Percentiles rank a stretch among this genome's conserved stretches.
phyloP scores from a whole-genome alignment of 2,113 vertebrate genomes.

The Xyrauchen texanus region DNA sequence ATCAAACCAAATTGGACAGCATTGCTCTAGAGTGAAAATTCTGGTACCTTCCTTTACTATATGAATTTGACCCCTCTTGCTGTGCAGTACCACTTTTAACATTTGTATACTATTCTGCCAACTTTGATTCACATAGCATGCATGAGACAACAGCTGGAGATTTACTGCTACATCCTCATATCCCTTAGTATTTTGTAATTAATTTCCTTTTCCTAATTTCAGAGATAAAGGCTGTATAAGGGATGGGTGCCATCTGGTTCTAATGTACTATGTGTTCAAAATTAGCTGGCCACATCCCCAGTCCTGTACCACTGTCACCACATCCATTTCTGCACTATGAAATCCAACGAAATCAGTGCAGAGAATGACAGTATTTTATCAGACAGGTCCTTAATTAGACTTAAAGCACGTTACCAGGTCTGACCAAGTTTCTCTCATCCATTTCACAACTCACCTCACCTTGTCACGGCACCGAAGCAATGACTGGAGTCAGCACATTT shows the following conservation, averaged over 20 bases:
- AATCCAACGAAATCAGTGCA: not conserved
- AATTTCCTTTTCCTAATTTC: slow-evolving; percentile 5
- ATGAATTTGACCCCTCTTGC: not conserved
- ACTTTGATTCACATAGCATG: not conserved
- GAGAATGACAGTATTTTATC: slow-evolving; percentile 9
- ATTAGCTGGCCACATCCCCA: not conserved
- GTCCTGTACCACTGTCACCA: not conserved
- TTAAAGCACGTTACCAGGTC: slow-evolving; percentile 15
- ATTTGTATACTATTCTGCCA: not conserved
- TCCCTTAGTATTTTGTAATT: slow-evolving; percentile 9
- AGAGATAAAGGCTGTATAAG: not conserved
- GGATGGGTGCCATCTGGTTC: slow-evolving; percentile 11
- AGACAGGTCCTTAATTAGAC: slow-evolving; percentile 42
- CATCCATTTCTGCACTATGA: not conserved
- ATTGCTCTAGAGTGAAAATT: no score
- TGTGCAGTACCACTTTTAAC: not conserved
- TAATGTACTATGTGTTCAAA: not conserved
- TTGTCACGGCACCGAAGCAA: slow-evolving; percentile 9
- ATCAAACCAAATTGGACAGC: no score
- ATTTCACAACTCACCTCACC: slow-evolving; percentile 27
- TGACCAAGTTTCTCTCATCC: not conserved
- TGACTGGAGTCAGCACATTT: slow-evolving; percentile 34
- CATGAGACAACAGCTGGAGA: not conserved
- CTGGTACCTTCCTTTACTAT: no score
- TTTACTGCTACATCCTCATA: not conserved